Base-by-base conservation (phyloP, 1,140 invertebrate species). In the Zaprionus kolodkinae region DNA sequence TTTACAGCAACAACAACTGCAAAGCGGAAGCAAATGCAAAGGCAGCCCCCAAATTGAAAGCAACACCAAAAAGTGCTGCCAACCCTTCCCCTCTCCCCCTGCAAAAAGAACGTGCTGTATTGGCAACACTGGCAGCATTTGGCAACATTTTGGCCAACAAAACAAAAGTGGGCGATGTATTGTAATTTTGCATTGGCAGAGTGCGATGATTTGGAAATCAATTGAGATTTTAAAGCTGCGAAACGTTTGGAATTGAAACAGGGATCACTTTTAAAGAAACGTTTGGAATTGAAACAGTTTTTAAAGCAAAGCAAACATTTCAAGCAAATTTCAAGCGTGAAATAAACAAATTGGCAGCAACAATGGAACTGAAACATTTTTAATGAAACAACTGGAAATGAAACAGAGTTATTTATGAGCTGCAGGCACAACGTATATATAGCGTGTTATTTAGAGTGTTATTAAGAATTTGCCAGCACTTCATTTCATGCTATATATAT, bases 11-110 rank as follows among this genome's bases (percentile, higher is more conserved):
- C 79, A 78, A 56, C 71, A 77, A 48, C 50, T 6, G 6, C 3
- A 72, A 80, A 89, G 75, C 88, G 76, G 72, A 81, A 77, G 69
- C 35, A 70, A 76, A 69, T 67, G 71, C 67, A 72, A 78, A 77
- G 65, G 76, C 76, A 70, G 76, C 21, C 21, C 21, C 86, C 77
- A 81, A 90, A 89, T 78, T 89, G 85, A 85, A 88, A 85, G 77
- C 84, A 88, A 89, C 80, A 88, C 80, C 84, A 77, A 89, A 87
- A 78, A 75, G 69, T 82, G 81, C 76, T 76, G 64, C 72, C 72
- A 72, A n/a, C 38, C 33, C 64, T 36, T 66, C 27, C 27, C 27
- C 3, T 4, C 27, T 21, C 21, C 2, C 2, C 21, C 21, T 64
- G 59, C 15, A n/a, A n/a, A n/a, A n/a, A 66, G 17, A 12, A 27